phyloP scores from a whole-genome alignment of 2,888 invertebrate species.

The Apodemia zela region DNA sequence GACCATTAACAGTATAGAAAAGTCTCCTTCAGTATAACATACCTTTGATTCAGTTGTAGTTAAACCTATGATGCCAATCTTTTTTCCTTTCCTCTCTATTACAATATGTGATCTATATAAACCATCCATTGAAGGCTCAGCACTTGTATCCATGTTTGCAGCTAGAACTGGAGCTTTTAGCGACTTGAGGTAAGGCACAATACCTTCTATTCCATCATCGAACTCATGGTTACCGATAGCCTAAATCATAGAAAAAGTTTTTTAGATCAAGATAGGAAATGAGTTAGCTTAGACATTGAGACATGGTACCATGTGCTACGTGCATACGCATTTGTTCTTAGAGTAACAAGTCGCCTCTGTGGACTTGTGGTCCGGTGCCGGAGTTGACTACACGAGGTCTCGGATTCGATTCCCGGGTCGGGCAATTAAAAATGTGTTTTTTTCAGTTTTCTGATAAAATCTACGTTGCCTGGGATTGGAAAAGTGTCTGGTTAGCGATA shows the following conservation, averaged over 20 bases:
- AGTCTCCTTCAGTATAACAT: slow-evolving; percentile 24
- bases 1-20: no score
- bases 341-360: no score
- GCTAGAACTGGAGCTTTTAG: slow-evolving; percentile 85
- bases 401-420: no score
- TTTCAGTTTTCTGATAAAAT: no score
- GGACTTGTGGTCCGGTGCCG: no score
- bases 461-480: no score
- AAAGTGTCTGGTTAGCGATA: no score
- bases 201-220: slow-evolving; percentile 85
- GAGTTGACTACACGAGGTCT: no score
- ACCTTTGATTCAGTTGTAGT: slow-evolving; percentile 85
- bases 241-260: slow-evolving; percentile 53
- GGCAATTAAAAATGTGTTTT: no score
- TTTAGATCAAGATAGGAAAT: background rate
- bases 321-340: no score
- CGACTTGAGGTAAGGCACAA: slow-evolving; percentile 85
- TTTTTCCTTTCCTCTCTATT: slow-evolving; percentile 82
- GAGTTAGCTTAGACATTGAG: background rate
- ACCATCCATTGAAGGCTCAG: slow-evolving; percentile 83
- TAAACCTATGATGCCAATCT: slow-evolving; percentile 90
- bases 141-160: slow-evolving; percentile 84
- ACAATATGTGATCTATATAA: slow-evolving; percentile 83
- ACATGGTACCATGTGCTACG: no score
- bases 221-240: slow-evolving; percentile 94